These are phyloP conservation scores for Ferdinandea cuprea DNA, from an alignment of 2,888 invertebrate species.

Conservation along the genomic window DNA sequence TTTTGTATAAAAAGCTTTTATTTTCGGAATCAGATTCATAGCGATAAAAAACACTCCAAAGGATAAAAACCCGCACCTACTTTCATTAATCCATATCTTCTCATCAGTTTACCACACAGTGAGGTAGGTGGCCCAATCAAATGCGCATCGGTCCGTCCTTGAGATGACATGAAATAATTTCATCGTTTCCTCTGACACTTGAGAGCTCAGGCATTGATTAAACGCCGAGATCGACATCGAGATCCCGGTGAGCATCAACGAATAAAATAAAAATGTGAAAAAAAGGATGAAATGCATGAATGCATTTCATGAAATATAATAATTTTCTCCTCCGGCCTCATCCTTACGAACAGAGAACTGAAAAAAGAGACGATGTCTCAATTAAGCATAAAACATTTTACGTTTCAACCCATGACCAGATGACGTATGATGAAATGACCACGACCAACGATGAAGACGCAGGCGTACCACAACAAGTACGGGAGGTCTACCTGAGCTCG, in stretches of 20 bases:
- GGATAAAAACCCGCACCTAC: not conserved
- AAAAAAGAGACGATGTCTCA: slow-evolving; percentile 60
- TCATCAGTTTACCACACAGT: slow-evolving; percentile 30
- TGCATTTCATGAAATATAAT: slow-evolving; percentile 72
- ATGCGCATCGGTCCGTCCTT: slow-evolving; percentile 65
- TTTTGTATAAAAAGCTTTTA: too few relatives aligned
- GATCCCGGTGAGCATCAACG: slow-evolving; percentile 27
- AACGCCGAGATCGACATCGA: slow-evolving; percentile 49
- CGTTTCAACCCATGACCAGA: slow-evolving; percentile 62
- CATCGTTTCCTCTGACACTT: slow-evolving; percentile 71
- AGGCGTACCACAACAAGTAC: slow-evolving; percentile 55
- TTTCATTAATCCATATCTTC: slow-evolving; percentile 32
- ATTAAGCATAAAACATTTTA: slow-evolving; percentile 71
- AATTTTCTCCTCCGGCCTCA: slow-evolving; percentile 59
- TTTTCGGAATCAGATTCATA: too few relatives aligned
- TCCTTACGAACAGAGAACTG: slow-evolving; percentile 38
- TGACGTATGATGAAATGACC: slow-evolving; percentile 65
- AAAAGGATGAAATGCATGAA: slow-evolving; percentile 63
- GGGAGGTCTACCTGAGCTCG: slow-evolving; percentile 69
- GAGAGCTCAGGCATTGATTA: slow-evolving; percentile 67
- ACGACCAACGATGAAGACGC: slow-evolving; percentile 50
- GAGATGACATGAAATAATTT: slow-evolving; percentile 72
- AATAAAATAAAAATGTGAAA: slow-evolving; percentile 8
- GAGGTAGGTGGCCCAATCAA: slow-evolving; percentile 72
- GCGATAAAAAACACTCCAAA: not conserved